Base-by-base conservation (phyloP, 2,888 invertebrate genomes). In the Himalopsyche kuldschensis region DNA sequence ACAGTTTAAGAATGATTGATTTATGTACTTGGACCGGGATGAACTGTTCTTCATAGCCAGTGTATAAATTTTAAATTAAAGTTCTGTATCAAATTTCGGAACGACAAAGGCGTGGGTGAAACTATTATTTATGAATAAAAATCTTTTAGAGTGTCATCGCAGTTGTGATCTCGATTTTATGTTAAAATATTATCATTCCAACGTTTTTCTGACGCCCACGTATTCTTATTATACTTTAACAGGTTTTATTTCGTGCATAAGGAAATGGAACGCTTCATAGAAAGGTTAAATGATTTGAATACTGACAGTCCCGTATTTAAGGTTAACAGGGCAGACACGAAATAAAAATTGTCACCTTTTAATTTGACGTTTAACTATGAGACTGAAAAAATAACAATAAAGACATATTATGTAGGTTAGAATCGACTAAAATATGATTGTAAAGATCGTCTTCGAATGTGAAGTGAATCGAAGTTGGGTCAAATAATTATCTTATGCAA, bases 161-260 rank as follows among this genome's bases (percentile, higher is more conserved):
- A 75, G 75, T 32, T 75, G 31, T 75, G 75, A 75, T 75, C 75
- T 75, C 75, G 75, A 31, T 75, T 75, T 32, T 75, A 75, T 31
- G 75, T 75, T 27, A 32, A 32, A 75, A 75, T 75, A 75, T 31
- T 55, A 55, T 55, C 55, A 24, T 24, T 55, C 20, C 24, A 55
- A 20, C 32, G 75, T 75, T 75, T n/a, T 75, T 31, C 30, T 17
- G 75, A 11, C 75, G 31, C 75, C 75, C 15, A 75, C 75, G 30
- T 20, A 10, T 8, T 55, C n/a, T 8, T 8, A 55, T 20, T 55
- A 55, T 55, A 55, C 24, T 55, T 55, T n/a, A 55, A 55, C 55
- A 55, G 55, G 55, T 55, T 55, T 55, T 20, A 20, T 20, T 55
- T 55, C 20, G 15, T 55, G 1, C 24, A 55, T 8, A 55, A 55